Base-by-base conservation (phyloP, 2,888 invertebrate species). In the Holacanthella duospinosa region DNA sequence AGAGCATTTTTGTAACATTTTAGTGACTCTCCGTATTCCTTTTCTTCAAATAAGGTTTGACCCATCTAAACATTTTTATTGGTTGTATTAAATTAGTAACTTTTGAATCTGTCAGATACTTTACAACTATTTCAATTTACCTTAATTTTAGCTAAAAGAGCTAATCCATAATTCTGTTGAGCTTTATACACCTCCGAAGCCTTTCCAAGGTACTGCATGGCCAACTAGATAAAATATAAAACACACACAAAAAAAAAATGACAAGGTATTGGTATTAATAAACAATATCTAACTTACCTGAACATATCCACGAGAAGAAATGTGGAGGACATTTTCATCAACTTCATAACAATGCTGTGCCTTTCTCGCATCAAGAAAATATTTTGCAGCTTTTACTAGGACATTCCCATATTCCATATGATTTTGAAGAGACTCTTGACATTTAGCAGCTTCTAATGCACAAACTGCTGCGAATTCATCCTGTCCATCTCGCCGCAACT, bases 381-480 rank as follows among this genome's bases (percentile, higher is more conserved):
- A 36, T 26, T 36, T 63, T 21, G 61, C 71, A 16, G 71, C 70
- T 53, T 70, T 70, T 16, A 70, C 48, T 2, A 71, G 62, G 0
- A 67, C 61, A 56, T 70, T 72, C 1, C 70, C 71, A 48, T 71
- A 69, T 25, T 66, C 69, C 28, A 69, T 67, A 4, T 63, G 63
- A 65, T 71, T 69, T 36, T 66, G 67, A 9, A 72, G 59, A 19
- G 63, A 69, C 56, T 71, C 72, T 53, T 72, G 71, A 68, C 71
- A 71, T 61, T 68, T 66, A 0, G 71, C 65, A 2, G 69, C 68
- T 61, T 72, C 72, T 21, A 70, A 57, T 59, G 66, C 68, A 43
- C 72, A 72, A 48, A 72, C 64, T 0, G 69, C 72, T 6, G 72
- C 69, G 62, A 70, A 72, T 53, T 69, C 67, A 19, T 64, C 65